Percentiles rank a stretch among this genome's conserved stretches.
Evolutionary conservation across 2,888 invertebrate species (phyloP).

Genomic region (Thecophora atra): DNA sequence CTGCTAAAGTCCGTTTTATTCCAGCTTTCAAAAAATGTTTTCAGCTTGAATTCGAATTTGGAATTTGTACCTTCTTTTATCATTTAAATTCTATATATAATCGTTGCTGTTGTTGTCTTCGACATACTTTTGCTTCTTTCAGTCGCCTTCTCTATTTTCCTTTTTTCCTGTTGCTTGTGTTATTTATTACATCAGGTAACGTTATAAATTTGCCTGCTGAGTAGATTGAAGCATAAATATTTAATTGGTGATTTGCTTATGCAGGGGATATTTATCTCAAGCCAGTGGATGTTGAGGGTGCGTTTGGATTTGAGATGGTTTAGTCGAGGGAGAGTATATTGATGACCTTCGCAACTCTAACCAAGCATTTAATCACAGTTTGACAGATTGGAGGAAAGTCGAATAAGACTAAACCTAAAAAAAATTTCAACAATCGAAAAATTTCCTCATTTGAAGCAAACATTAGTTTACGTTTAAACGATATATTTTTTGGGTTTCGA

Average conservation of each 20-base stretch:
- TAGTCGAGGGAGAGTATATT: conserved; percentile 14
- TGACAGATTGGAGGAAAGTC: not conserved
- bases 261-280: conserved; percentile 30
- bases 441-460: too few relatives aligned
- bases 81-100: not conserved
- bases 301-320: conserved; percentile 36
- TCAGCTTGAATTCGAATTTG: conserved; percentile 28
- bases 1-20: not conserved
- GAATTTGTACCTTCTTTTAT: conserved; percentile 31
- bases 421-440: too few relatives aligned
- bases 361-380: not conserved
- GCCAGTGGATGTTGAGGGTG: not conserved
- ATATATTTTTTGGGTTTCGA: too few relatives aligned
- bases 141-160: not conserved
- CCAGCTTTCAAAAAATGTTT: conserved; percentile 13
- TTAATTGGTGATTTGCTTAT: conserved; percentile 63
- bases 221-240: conserved; percentile 66
- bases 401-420: not conserved
- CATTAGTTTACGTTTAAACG: too few relatives aligned
- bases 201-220: conserved; percentile 49
- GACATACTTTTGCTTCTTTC: not conserved
- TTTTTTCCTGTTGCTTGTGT: not conserved
- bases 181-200: conserved; percentile 34
- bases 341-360: not conserved
- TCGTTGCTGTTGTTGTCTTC: not conserved